Base-by-base conservation (phyloP, 2,888 invertebrate species). In the Ectemnius cavifrons region DNA sequence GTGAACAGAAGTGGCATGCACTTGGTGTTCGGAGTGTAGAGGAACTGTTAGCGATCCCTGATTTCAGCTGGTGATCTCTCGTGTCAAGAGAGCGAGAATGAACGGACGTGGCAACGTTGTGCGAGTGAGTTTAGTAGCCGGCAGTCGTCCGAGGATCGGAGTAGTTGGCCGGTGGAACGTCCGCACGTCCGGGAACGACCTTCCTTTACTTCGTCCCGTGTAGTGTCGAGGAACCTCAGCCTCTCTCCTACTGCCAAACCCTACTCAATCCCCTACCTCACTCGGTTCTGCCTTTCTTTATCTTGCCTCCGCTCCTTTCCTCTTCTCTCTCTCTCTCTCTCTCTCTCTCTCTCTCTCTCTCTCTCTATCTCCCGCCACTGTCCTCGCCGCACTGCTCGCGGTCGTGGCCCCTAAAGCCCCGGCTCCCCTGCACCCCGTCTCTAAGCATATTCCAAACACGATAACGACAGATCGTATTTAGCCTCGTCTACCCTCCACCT, bases 101-200 rank as follows among this genome's bases (percentile, higher is more conserved):
- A 49, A 74, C 73, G 73, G 80, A 85, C 81, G 81, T 84, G 86
- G 86, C 86, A 85, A 86, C 86, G 76, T 77, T 67, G 87, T 78
- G 67, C 73, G 80, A 71, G 78, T 79, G 82, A 84, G 84, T 86
- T 84, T 86, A 85, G 84, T 86, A 85, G 82, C 82, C 83, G 82
- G 78, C 79, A 77, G 80, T 37, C 37, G 37, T 75, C 77, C 82
- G 78, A 73, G 74, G 74, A 73, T 47, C 75, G 72, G 78, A 81
- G 76, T 75, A 71, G 81, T 69, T 70, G 74, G 67, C 71, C 77
- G 77, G 75, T 80, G 80, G 85, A 83, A 83, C 81, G 82, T 82
- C 83, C 81, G 82, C 76, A 73, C 72, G 81, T 80, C 79, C 76
- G 77, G 83, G 81, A 79, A 82, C 79, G 81, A 81, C 78, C 80